Evolutionary conservation across 2,797 vertebrate species (phyloP).

Genomic region (Nasua narica): DNA sequence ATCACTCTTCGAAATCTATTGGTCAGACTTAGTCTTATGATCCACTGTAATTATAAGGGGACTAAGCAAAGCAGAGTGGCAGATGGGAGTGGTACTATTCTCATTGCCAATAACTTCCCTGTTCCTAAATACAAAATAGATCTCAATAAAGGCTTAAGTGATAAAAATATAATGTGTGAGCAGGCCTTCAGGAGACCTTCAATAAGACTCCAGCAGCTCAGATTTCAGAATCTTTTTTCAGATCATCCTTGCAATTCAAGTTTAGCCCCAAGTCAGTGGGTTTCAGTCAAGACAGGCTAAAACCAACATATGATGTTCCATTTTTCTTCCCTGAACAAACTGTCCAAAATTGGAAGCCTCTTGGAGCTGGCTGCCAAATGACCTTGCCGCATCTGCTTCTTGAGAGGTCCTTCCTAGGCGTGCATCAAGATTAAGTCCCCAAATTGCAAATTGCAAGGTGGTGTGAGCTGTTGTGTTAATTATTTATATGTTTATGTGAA

Average conservation of each 20-base stretch:
- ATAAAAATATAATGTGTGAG: background rate
- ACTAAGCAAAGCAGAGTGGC: background rate
- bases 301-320: background rate
- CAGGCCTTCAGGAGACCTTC: background rate
- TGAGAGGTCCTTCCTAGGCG: background rate
- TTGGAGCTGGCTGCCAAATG: background rate
- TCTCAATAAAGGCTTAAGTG: background rate
- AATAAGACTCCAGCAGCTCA: background rate
- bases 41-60: background rate
- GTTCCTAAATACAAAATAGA: background rate
- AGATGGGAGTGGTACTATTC: background rate
- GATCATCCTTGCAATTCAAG: background rate
- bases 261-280: background rate
- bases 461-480: background rate
- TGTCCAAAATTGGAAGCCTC: background rate
- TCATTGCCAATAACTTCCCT: background rate
- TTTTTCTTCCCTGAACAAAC: background rate
- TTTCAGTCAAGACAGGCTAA: background rate
- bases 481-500: background rate
- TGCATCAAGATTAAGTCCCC: background rate
- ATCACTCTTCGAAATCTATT: background rate
- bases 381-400: background rate
- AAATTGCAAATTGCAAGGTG: background rate
- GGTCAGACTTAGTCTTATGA: background rate
- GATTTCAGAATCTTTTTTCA: background rate